phyloP scores from a whole-genome alignment of 2,797 vertebrate species.

The Typhlichthys subterraneus region DNA sequence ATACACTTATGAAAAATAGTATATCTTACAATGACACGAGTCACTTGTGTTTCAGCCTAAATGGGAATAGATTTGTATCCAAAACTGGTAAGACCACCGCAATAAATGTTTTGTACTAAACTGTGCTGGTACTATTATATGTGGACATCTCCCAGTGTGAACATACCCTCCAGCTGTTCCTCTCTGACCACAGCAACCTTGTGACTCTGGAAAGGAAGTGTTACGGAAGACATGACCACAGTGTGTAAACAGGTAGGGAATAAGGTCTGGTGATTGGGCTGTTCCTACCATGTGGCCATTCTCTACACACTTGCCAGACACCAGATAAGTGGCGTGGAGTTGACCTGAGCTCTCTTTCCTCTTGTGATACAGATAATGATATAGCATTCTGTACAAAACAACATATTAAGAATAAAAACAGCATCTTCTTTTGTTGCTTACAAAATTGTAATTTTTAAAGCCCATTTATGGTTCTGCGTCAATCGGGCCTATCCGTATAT shows the following conservation, averaged over 20 bases:
- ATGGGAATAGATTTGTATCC: too few species aligned
- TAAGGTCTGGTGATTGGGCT: not conserved
- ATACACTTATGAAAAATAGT: not conserved
- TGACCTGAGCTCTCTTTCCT: constrained; percentile 86
- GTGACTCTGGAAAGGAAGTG: constrained; percentile 83
- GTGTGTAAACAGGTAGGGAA: not conserved
- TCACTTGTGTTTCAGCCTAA: too few species aligned
- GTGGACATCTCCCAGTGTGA: not conserved
- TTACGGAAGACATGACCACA: not conserved
- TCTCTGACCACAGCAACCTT: constrained; percentile 93
- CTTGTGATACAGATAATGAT: constrained; percentile 91
- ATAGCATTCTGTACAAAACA: constrained; percentile 85
- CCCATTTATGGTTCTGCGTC: too few species aligned
- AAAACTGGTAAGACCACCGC: too few species aligned
- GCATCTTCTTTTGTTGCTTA: not conserved
- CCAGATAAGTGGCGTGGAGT: constrained; percentile 91
- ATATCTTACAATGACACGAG: not conserved
- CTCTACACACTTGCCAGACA: constrained; percentile 85
- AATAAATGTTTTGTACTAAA: too few species aligned
- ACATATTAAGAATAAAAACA: not conserved
- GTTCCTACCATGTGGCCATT: constrained; percentile 80
- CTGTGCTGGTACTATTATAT: not conserved
- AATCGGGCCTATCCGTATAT: too few species aligned
- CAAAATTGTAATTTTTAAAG: too few species aligned
- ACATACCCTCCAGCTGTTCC: constrained; percentile 89